Conservation (phyloP, 35 echinoderm and acorn worm species). For the Holothuria glaberrima region DNA sequence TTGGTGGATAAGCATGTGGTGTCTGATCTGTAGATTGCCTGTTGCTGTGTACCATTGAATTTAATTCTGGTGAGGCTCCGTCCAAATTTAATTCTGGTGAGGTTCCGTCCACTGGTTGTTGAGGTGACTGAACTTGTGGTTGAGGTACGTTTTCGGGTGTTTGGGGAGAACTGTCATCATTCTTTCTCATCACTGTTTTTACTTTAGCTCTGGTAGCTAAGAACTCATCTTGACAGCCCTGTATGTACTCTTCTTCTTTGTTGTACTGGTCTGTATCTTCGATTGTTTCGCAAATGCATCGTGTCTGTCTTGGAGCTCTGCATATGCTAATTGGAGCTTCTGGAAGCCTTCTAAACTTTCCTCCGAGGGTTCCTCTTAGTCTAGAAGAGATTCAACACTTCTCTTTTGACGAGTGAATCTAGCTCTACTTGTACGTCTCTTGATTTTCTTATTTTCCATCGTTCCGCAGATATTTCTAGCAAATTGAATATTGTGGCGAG, state of each 20-base stretch:
- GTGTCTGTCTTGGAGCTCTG: slow-evolving; percentile 20
- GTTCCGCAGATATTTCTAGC: slow-evolving; percentile 2
- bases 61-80: too few relatives aligned
- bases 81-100: too few relatives aligned
- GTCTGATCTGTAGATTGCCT: too few relatives aligned
- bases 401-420: slow-evolving; percentile 1
- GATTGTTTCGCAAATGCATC: slow-evolving; percentile 27
- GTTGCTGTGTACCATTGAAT: too few relatives aligned
- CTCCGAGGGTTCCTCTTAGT: not conserved
- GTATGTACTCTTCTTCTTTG: slow-evolving; percentile 28
- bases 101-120: not conserved
- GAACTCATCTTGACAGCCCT: slow-evolving; percentile 6
- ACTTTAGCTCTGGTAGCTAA: not conserved
- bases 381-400: not conserved
- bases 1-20: too few relatives aligned
- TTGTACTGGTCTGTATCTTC: slow-evolving; percentile 1
- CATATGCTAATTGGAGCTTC: not conserved
- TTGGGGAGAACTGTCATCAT: not conserved
- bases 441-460: slow-evolving; percentile 41
- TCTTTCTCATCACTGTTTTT: not conserved
- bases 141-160: too few relatives aligned
- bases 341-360: not conserved
- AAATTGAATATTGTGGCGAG: too few relatives aligned
- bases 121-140: not conserved
- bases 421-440: slow-evolving; percentile 21